Evolutionary conservation across 2,113 vertebrate genomes (phyloP), one percentile per base, ranked within the genome.

Genomic region (Amia ocellicauda): DNA sequence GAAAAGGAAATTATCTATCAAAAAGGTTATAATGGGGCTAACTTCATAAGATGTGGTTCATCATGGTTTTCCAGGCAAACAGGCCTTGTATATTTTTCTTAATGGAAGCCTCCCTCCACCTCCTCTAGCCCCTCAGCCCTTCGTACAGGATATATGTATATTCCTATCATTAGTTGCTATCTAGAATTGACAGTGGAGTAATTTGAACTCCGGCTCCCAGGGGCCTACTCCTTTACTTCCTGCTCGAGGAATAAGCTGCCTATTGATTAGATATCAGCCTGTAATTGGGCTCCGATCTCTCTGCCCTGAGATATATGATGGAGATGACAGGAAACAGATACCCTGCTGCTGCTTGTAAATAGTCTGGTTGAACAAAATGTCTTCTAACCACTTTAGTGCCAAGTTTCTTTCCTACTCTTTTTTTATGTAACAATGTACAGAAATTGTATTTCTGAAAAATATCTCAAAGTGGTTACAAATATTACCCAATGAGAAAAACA

Each of bases 181-280:
- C 90, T 93, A 82, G 88, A 89, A 91, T 91, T 88, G 90, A 92
- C 92, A 92, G 84, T 75, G 69, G 83, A 91, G 91, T 94, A 93
- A 95, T 96, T 93, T 96, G 90, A 96, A 91, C 90, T 89, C 87
- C 80, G 82, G 78, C 79, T 97, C 95, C 93, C 94, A 84, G 67
- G 91, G 89, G 93, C 86, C 89, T 90, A 87, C 92, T 96, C 86
- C 89, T 93, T 94, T 93, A 93, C 90, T 91, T 94, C 91, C 93
- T 95, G 90, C 91, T 95, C 81, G 78, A 91, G 87, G 91, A 94
- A 94, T 96, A 93, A 92, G 87, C 87, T 89, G 86, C 86, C 77
- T 92, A 96, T 95, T 90, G 93, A 97, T 97, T 97, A 95, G 88
- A 88, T 93, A 94, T 94, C 92, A 94, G 85, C 62, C 79, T 77